Evolutionary conservation across 2,888 invertebrate genomes (phyloP).

Genomic region (Cyrtodaria siliqua): DNA sequence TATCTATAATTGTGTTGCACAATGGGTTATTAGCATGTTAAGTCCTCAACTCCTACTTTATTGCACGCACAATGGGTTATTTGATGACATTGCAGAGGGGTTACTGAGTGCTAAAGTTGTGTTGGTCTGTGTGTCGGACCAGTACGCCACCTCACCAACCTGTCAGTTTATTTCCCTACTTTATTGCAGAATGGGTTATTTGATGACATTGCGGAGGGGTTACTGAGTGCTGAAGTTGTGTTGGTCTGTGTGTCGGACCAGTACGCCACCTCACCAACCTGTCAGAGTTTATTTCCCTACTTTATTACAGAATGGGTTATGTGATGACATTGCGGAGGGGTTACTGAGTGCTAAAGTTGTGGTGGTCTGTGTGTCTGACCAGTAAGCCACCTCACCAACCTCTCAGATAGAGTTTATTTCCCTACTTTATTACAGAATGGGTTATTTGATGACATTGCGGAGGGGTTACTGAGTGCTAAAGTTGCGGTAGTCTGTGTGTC

Average conservation of each 20-base stretch:
- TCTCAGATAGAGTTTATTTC: no score
- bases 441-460: constrained; percentile 82
- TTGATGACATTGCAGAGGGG: constrained; percentile 83
- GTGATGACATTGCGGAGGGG: constrained; percentile 83
- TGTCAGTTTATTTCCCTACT: no score
- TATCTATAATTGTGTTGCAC: no score
- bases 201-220: constrained; percentile 82
- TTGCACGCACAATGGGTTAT: constrained; percentile 81
- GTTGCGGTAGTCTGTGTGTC: constrained; percentile 82
- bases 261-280: no score
- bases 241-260: constrained; percentile 83
- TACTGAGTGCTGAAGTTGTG: constrained; percentile 77
- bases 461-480: constrained; percentile 77
- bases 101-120: constrained; percentile 77
- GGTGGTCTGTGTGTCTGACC: constrained; percentile 82
- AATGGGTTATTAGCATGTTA: no score
- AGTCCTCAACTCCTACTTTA: no score
- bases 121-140: constrained; percentile 82
- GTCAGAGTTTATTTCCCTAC: no score
- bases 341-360: constrained; percentile 77
- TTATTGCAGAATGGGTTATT: constrained; percentile 82
- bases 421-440: no score
- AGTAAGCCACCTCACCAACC: no score
- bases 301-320: constrained; percentile 81
- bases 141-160: no score